Base-by-base conservation (phyloP, 1,140 invertebrate species). In the Bombus pascuorum region DNA sequence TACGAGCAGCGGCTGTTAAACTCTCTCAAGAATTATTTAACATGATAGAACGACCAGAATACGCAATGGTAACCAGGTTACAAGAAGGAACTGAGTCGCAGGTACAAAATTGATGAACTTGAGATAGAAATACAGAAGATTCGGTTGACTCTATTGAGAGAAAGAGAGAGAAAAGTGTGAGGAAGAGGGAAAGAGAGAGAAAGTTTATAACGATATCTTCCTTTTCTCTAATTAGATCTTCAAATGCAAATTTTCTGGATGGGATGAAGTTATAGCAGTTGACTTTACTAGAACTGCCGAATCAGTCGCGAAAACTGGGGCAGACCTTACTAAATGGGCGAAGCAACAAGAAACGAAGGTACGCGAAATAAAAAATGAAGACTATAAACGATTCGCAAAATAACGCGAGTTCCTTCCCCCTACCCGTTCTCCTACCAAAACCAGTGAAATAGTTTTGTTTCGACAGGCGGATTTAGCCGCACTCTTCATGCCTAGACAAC, bases 181-280 rank as follows among this genome's bases (percentile, higher is more conserved):
- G 28, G 10, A n/a, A n/a, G 1, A 13, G 28, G 3, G 9, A 62
- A 13, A 15, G 13, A 32, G 13, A 68, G 22, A 70, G 66, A 68
- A 34, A 34, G 25, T 25, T 25, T 39, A 28, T 15, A 73, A 73
- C 71, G 5, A 9, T n/a, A 42, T 44, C 22, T 9, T 71, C 25
- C 1, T 13, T 4, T 77, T 57, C 3, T 22, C 28, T 47, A 18
- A 66, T 34, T 96, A 99, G 96, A 97, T 99, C 83, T 99, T 99
- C 95, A 99, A 99, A 95, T 98, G 98, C 5, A 99, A 99, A 95
- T 99, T 99, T 95, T 95, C 96, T 73, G 99, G 98, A 18, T 99
- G 99, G 99, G 99, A 99, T 94, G 99, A 99, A 96, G 98, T 99
- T 1, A 99, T 99, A 88, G 98, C 99, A 3, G 99, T 99, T 10